phyloP scores from a whole-genome alignment of 2,797 vertebrate genomes.

The Pygocentrus nattereri region DNA sequence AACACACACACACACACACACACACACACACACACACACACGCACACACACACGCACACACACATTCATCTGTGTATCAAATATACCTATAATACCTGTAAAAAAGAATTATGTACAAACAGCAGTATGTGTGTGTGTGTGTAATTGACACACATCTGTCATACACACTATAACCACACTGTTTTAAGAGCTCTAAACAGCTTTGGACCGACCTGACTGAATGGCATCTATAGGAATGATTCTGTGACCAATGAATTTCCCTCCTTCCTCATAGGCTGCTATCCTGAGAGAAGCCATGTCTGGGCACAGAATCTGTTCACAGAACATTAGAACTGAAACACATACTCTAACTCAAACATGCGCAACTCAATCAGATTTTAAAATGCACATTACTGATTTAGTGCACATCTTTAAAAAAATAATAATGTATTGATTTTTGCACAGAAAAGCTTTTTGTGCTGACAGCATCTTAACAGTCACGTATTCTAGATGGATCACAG shows the following conservation, averaged over 20 bases:
- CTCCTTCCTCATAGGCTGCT: conserved; percentile 91
- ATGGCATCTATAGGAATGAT: conserved; percentile 91
- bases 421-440: not conserved
- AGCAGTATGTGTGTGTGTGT: no score
- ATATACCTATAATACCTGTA: no score
- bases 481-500: not conserved
- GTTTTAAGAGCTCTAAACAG: not conserved
- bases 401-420: not conserved
- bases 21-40: not conserved
- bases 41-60: no score
- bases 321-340: conserved; percentile 28
- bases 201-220: conserved; percentile 83
- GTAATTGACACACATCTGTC: not conserved
- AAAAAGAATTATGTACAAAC: no score
- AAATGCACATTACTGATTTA: not conserved
- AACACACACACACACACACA: conserved; percentile 12
- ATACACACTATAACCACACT: no score
- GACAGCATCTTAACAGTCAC: not conserved
- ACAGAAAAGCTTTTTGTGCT: not conserved
- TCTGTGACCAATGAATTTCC: conserved; percentile 95
- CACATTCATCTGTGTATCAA: no score
- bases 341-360: not conserved
- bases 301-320: conserved; percentile 88
- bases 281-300: conserved; percentile 92
- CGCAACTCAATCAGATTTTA: not conserved